phyloP scores from a whole-genome alignment of 2,113 vertebrate species.

The Coptodon rendalli region DNA sequence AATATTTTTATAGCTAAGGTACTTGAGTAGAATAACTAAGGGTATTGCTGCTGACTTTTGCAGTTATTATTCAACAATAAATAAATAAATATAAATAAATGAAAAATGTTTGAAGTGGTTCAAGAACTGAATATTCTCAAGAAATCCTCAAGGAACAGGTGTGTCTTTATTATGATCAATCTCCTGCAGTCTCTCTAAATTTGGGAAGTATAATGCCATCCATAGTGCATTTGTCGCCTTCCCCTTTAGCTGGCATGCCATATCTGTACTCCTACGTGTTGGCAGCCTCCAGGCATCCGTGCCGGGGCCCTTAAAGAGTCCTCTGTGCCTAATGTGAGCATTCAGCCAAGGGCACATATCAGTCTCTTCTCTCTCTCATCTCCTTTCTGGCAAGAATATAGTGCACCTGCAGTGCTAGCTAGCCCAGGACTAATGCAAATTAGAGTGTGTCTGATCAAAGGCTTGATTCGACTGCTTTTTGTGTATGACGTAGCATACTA shows the following conservation, averaged over 20 bases:
- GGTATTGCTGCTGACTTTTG: background rate
- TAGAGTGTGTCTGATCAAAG: constrained; percentile 45
- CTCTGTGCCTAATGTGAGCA: constrained; percentile 40
- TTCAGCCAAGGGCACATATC: constrained; percentile 35
- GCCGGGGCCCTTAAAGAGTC: constrained; percentile 33
- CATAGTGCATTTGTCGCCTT: background rate
- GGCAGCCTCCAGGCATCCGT: constrained; percentile 1
- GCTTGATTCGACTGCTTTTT: constrained; percentile 27
- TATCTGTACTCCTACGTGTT: background rate
- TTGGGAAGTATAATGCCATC: background rate
- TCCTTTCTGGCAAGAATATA: constrained; percentile 43
- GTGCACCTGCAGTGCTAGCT: constrained; percentile 59
- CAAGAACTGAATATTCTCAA: background rate
- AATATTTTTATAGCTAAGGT: background rate
- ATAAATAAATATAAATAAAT: background rate
- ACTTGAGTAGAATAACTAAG: background rate
- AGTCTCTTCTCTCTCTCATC: constrained; percentile 22
- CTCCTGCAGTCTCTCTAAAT: background rate
- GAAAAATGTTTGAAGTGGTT: background rate
- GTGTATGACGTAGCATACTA: constrained; percentile 38
- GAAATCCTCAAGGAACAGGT: background rate
- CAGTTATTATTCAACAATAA: accelerated
- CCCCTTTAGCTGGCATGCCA: constrained; percentile 8
- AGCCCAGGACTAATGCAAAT: constrained; percentile 55
- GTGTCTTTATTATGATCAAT: background rate